Conservation (phyloP, 2,797 vertebrate species). For the Sebastes cheni region DNA sequence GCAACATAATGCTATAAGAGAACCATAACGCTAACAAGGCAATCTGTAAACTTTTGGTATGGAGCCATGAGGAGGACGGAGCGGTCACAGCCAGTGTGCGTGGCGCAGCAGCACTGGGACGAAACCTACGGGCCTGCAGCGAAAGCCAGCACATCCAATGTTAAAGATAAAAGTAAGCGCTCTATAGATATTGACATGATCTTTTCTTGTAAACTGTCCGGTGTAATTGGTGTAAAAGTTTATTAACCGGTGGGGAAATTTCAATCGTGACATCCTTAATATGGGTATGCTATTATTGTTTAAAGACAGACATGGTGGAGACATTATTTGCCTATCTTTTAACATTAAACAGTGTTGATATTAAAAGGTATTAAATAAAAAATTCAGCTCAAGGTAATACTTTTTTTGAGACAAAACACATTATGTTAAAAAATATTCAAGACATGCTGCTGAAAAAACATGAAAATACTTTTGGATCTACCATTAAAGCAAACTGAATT, state of each 20-base stretch:
- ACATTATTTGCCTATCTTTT: neutral
- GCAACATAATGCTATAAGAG: too few species aligned
- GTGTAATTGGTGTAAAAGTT: too few species aligned
- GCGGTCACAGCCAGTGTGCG: fast-evolving
- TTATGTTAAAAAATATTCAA: too few species aligned
- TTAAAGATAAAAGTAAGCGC: too few species aligned
- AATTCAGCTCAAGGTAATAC: neutral
- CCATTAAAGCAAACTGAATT: neutral
- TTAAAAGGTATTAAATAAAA: neutral
- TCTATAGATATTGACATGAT: too few species aligned
- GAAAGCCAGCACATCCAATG: too few species aligned
- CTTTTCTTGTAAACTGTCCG: too few species aligned
- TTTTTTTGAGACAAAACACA: neutral
- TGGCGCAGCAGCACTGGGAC: too few species aligned
- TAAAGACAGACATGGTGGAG: neutral
- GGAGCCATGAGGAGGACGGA: too few species aligned
- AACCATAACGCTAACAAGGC: fast-evolving
- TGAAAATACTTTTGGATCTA: neutral
- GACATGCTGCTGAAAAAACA: neutral
- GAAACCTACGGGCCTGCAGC: too few species aligned
- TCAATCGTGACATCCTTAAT: fast-evolving
- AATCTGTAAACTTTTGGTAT: too few species aligned
- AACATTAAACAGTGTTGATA: neutral
- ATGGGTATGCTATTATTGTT: neutral
- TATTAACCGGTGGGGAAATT: too few species aligned